Evolutionary conservation across 2,888 invertebrate genomes (phyloP).

Genomic region (Pachycephus smyrnensis): DNA sequence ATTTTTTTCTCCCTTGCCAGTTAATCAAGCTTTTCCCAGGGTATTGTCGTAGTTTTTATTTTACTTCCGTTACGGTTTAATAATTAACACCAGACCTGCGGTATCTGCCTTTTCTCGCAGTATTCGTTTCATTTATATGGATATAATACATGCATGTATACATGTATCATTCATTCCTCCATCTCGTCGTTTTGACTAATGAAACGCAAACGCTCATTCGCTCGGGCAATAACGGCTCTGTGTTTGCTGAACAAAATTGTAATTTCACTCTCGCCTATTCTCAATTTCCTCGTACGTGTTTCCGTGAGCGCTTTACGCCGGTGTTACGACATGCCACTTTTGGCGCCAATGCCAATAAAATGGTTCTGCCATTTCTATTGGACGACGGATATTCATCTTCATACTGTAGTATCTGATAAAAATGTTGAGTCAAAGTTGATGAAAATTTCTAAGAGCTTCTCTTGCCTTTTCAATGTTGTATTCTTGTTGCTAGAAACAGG

Average conservation of each 20-base stretch:
- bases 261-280: conserved; percentile 30
- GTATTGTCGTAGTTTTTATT: not conserved
- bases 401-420: too few relatives aligned
- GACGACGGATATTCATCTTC: too few relatives aligned
- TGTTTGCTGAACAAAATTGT: conserved; percentile 39
- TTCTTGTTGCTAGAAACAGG: too few relatives aligned
- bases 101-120: not conserved
- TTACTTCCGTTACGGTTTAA: not conserved
- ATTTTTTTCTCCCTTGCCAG: not conserved
- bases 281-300: conserved; percentile 1
- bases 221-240: conserved; percentile 2
- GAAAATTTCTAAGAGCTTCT: too few relatives aligned
- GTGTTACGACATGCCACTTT: too few relatives aligned
- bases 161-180: conserved; percentile 37
- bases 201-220: conserved; percentile 38
- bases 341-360: too few relatives aligned
- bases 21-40: not conserved
- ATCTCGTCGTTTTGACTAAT: conserved; percentile 34
- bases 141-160: conserved; percentile 25
- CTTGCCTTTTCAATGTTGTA: too few relatives aligned
- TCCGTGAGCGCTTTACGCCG: not conserved
- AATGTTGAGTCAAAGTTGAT: too few relatives aligned
- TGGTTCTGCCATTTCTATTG: too few relatives aligned
- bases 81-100: not conserved
- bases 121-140: not conserved